Percentiles rank a stretch among this genome's conserved stretches.
phyloP scores from a whole-genome alignment of 2,113 vertebrate genomes.

The Phylloscopus whistleri region DNA sequence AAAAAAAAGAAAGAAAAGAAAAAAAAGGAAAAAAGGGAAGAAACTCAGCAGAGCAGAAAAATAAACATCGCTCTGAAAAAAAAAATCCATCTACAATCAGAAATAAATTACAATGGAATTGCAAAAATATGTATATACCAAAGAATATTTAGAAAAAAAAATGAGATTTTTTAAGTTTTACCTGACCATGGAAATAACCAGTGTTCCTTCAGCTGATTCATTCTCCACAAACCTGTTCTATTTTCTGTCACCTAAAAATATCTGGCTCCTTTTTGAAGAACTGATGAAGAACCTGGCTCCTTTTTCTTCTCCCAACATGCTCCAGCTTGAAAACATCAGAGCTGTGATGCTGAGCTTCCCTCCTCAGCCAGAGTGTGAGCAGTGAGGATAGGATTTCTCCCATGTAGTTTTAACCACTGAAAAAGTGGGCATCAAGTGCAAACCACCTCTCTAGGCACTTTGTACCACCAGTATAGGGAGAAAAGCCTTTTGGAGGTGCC shows the following conservation, averaged over 20 bases:
- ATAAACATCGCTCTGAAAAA: neutral
- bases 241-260: slow-evolving; percentile 28
- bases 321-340: slow-evolving; percentile 20
- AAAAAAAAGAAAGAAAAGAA: neutral
- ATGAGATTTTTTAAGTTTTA: neutral
- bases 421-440: neutral
- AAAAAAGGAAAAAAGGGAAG: too few species aligned
- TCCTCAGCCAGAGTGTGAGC: neutral
- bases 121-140: neutral
- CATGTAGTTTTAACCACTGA: neutral
- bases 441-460: neutral
- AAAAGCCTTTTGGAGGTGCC: neutral
- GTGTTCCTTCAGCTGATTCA: neutral
- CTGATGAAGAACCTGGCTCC: neutral
- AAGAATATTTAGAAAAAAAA: neutral
- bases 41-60: too few species aligned
- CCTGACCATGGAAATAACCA: neutral
- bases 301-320: slow-evolving; percentile 27
- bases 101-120: neutral
- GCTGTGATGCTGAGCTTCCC: neutral
- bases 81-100: neutral
- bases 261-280: neutral
- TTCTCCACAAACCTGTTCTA: neutral
- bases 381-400: neutral
- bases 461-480: neutral